Evolutionary conservation across 2,113 vertebrate species (phyloP), one percentile per base, ranked within the genome.

Genomic region (Rhinoderma darwinii): DNA sequence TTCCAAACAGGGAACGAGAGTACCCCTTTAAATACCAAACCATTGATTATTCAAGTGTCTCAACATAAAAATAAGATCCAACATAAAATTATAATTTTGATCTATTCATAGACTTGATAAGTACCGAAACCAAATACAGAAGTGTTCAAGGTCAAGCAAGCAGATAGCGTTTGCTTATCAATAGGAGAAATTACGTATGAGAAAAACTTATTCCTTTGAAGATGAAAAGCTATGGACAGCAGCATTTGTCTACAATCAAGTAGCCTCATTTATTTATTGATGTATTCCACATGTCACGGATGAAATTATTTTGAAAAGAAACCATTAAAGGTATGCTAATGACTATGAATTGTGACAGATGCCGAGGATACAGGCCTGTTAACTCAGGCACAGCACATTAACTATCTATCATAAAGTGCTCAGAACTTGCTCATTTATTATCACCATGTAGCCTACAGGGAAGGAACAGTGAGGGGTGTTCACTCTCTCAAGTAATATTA

Each of bases 281-380:
- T 83, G 83, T 84, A 50, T 87, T 86, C 85, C 91, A 89, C 92
- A 91, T 59, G 87, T 82, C 89, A 90, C 25, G 5, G 73, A 72
- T 90, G 90, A 93, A 93, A 91, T 88, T 88, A 90, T 92, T 94
- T 91, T 88, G 89, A 92, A 91, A 91, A 89, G 89, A 88, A 91
- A 76, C 89, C 89, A 89, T 91, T 92, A 93, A 93, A 94, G 92
- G 92, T 93, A 93, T 92, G 94, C 90, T 94, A 94, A 95, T 92
- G 92, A 92, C 92, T 91, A 80, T 80, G 91, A 91, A 91, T 88
- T 88, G 91, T 89, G 90, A 90, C 93, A 94, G 94, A 92, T 94
- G 93, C 91, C 88, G 84, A 44, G 47, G 90, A 91, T 93, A 90
- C 78, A 86, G 90, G 92, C 89, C 92, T 94, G 92, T 90, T 92